Evolutionary conservation across 1,140 invertebrate genomes (phyloP).

Genomic region (Drosophila guanche): DNA sequence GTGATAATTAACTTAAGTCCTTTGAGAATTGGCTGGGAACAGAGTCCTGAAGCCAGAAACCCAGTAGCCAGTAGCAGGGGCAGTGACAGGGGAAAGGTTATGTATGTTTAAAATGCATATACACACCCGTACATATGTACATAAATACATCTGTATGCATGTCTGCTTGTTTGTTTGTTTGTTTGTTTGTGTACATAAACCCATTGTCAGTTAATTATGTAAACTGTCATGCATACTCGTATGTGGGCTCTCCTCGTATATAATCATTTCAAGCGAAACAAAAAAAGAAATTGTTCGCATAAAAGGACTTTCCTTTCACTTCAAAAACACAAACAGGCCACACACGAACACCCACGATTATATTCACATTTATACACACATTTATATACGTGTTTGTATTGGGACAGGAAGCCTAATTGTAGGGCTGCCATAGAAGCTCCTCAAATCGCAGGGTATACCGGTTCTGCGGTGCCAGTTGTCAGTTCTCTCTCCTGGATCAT

Average conservation of each 20-base stretch:
- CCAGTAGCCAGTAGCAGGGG: neutral
- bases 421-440: neutral
- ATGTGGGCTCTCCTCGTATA: neutral
- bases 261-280: slow-evolving; percentile 12
- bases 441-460: slow-evolving; percentile 19
- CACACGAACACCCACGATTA: slow-evolving; percentile 35
- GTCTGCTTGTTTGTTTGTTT: slow-evolving; percentile 9
- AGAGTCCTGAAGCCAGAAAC: no score
- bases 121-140: slow-evolving; percentile 10
- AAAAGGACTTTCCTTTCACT: slow-evolving; percentile 62
- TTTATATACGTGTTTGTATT: slow-evolving; percentile 1
- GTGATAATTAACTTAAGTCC: slow-evolving; percentile 81
- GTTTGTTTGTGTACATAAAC: slow-evolving; percentile 49
- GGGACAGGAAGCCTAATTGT: slow-evolving; percentile 39
- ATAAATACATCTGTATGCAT: slow-evolving; percentile 6
- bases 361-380: slow-evolving; percentile 7
- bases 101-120: slow-evolving; percentile 7
- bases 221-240: slow-evolving; percentile 57
- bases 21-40: slow-evolving; percentile 51
- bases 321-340: slow-evolving; percentile 28
- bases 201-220: slow-evolving; percentile 80
- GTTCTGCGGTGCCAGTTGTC: neutral
- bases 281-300: slow-evolving; percentile 43
- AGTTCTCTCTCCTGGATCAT: no score
- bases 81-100: slow-evolving; percentile 34